Conservation (phyloP, 2,888 invertebrate genomes). For the Hirtodrosophila histrioides region DNA sequence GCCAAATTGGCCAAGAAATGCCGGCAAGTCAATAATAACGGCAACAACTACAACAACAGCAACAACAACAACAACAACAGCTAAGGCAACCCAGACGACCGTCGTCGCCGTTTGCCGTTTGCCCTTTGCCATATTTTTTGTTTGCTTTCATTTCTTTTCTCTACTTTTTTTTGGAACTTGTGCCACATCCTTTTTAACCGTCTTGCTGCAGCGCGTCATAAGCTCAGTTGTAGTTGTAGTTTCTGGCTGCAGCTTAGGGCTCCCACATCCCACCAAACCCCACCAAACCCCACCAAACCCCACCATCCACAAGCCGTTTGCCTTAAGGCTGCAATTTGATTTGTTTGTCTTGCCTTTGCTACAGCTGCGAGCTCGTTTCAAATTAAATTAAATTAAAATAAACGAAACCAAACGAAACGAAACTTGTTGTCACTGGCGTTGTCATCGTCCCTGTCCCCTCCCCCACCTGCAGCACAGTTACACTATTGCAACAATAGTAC, state of each 20-base stretch:
- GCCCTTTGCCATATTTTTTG: constrained; percentile 14
- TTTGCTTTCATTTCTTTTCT: constrained; percentile 8
- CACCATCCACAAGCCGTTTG: neutral
- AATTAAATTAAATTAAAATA: constrained; percentile 71
- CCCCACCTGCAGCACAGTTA: neutral
- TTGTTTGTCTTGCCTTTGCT: constrained; percentile 61
- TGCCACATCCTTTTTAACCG: constrained; percentile 1
- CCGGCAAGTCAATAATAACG: constrained; percentile 58
- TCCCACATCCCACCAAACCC: neutral
- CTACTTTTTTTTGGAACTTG: neutral
- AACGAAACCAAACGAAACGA: constrained; percentile 37
- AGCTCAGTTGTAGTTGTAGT: constrained; percentile 19
- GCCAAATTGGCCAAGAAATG: constrained; percentile 77
- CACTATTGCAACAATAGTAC: no score
- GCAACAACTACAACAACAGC: constrained; percentile 13
- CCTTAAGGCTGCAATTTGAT: constrained; percentile 55
- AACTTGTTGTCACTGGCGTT: constrained; percentile 24
- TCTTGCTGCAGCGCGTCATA: constrained; percentile 1
- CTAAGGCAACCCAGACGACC: constrained; percentile 41
- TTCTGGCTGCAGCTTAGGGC: constrained; percentile 17
- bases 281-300: neutral
- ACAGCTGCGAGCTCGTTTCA: constrained; percentile 13
- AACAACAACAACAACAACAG: constrained; percentile 4
- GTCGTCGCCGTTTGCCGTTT: constrained; percentile 37
- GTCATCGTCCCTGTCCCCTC: neutral